These are phyloP conservation scores for Neopipo cinnamomea DNA, from an alignment of 2,113 vertebrate genomes.

Conservation along the genomic window DNA sequence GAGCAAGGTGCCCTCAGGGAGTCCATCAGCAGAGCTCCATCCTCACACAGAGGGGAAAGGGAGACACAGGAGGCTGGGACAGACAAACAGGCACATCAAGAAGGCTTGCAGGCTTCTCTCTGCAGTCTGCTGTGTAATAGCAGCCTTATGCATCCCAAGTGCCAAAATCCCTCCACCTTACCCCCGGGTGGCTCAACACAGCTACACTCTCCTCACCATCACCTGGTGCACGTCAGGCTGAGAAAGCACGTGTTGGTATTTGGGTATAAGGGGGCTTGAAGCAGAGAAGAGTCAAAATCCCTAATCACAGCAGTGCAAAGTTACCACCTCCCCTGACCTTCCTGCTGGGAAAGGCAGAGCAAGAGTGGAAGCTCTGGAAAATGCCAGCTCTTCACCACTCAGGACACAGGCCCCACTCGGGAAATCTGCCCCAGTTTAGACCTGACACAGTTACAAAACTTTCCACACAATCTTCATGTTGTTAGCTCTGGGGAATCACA, in stretches of 20 bases:
- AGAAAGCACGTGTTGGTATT: background rate
- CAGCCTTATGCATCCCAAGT: background rate
- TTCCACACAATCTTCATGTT: background rate
- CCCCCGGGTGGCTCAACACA: background rate
- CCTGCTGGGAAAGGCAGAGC: background rate
- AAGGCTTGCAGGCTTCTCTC: background rate
- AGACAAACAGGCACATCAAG: background rate
- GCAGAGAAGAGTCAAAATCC: background rate
- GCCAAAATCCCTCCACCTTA: background rate
- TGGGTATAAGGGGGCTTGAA: background rate
- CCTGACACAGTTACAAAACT: background rate
- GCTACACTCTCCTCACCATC: background rate
- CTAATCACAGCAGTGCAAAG: background rate
- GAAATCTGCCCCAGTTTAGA: conserved; percentile 38
- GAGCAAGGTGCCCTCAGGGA: background rate
- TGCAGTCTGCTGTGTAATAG: background rate
- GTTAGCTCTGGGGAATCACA: conserved; percentile 27
- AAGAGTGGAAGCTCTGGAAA: background rate
- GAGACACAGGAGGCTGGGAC: background rate
- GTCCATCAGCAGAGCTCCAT: background rate
- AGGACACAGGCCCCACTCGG: background rate
- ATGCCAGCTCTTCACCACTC: background rate
- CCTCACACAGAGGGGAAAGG: background rate
- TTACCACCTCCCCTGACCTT: background rate
- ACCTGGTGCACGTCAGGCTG: background rate